phyloP scores from a whole-genome alignment of 2,888 invertebrate genomes.

The Fragum sueziense region DNA sequence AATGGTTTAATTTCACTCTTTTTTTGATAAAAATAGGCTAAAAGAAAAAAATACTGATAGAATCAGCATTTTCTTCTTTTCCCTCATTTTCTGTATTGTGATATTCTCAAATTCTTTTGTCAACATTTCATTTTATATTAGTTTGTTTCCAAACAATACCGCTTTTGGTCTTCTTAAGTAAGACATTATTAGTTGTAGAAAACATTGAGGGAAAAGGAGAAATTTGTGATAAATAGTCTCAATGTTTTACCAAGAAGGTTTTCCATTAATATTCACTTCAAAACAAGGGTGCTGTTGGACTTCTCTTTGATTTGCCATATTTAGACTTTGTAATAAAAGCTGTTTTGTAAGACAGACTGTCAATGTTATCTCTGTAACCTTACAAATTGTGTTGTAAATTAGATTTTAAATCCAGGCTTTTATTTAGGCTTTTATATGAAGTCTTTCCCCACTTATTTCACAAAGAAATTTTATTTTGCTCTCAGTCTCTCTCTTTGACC shows the following conservation, averaged over 20 bases:
- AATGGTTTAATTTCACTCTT: too few relatives aligned
- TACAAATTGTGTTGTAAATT: background rate
- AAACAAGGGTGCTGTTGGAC: too few relatives aligned
- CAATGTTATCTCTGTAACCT: background rate
- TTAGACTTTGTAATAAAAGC: too few relatives aligned
- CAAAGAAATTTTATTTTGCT: too few relatives aligned
- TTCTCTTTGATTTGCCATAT: too few relatives aligned
- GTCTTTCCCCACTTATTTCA: too few relatives aligned
- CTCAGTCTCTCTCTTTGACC: too few relatives aligned
- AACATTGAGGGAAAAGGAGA: background rate
- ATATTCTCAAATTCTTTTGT: too few relatives aligned
- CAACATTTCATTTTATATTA: background rate
- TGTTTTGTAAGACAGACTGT: background rate
- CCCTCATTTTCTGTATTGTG: too few relatives aligned
- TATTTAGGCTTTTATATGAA: too few relatives aligned
- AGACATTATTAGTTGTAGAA: background rate
- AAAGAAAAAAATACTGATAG: background rate
- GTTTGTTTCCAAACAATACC: background rate
- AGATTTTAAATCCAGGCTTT: background rate
- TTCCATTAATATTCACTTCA: too few relatives aligned
- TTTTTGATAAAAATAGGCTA: background rate
- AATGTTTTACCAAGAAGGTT: too few relatives aligned
- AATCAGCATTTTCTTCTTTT: background rate
- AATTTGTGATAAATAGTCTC: background rate
- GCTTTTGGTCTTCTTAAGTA: background rate